Base-by-base conservation (phyloP, 2,113 vertebrate genomes). In the Platycercus adscitus region DNA sequence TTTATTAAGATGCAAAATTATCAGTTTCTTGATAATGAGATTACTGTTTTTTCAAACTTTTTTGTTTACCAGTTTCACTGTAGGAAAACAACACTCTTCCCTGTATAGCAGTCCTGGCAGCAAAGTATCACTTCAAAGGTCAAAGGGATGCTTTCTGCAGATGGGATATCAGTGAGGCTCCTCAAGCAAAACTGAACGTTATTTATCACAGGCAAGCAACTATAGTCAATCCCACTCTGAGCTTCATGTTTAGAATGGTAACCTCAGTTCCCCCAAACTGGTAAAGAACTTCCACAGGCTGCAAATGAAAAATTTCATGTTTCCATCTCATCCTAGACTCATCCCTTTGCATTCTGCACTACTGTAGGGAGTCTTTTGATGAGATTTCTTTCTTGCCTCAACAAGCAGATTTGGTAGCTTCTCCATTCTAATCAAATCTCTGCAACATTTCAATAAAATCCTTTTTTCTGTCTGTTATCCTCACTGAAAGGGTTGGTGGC, bases 71-170 rank as follows among this genome's bases (percentile, higher is more conserved):
- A 4, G 15, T 66, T 26, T 24, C 9, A 41, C 0, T 76, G 37
- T 2, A 77, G 21, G 31, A 92, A 66, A 49, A 52, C 56, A 82
- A 58, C 21, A 23, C 21, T 15, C 19, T 90, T 77, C 29, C 49
- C 41, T 44, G 24, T 3, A 3, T 2, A 28, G 46, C 0, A 0
- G 26, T 47, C 17, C 24, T 70, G 49, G n/a, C 60, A 88, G 37
- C 49, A 47, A 65, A 61, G 3, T 7, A 13, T 10, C 44, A 13
- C 58, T 37, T 35, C n/a, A 16, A 44, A 80, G 31, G 63, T 28
- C 21, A 77, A 47, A 61, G 66, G 9, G 52, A 28, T 35, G 5
- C 29, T 73, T 69, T 72, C 65, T 91, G 58, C 26, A 56, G 33
- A 47, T 3, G n/a, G 26, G 60, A 19, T n/a, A 28, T 6, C 11